A percentile compares a stretch with the other conserved stretches of the same genome.
These are phyloP conservation scores for Crax fasciolata DNA, from an alignment of 2,797 vertebrate species.

Conservation along the genomic window DNA sequence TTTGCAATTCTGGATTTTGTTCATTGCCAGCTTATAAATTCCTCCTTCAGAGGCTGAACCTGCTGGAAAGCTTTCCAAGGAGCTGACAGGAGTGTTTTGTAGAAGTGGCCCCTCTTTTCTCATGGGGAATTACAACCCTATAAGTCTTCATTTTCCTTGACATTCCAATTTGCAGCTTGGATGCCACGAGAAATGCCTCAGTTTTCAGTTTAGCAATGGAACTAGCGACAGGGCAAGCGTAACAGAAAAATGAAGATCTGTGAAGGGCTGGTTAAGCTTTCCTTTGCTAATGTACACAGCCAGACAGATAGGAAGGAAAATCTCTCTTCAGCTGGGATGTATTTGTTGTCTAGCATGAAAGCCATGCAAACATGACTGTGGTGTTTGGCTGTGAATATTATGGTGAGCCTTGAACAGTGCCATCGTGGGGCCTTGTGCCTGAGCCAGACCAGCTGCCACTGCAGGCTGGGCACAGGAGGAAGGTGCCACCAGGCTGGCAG, in stretches of 20 bases:
- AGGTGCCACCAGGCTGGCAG: rapidly evolving
- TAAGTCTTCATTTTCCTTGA: slow-evolving; percentile 74
- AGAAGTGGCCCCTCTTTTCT: slow-evolving; percentile 15
- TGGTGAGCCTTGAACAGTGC: rapidly evolving
- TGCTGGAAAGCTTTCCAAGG: slow-evolving; percentile 57
- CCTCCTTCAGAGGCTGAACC: slow-evolving; percentile 33
- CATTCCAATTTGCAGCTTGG: slow-evolving; percentile 76
- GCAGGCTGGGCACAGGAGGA: not conserved
- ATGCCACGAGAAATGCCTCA: slow-evolving; percentile 62
- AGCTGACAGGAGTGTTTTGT: slow-evolving; percentile 64
- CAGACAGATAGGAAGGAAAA: not conserved
- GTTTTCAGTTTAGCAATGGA: slow-evolving; percentile 60
- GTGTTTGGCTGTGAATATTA: not conserved
- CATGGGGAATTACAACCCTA: slow-evolving; percentile 54
- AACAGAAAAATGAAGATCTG: slow-evolving; percentile 62
- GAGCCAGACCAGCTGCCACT: not conserved
- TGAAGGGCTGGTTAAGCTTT: slow-evolving; percentile 30
- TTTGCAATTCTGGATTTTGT: slow-evolving; percentile 49
- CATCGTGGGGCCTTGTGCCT: not conserved
- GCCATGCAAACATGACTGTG: not conserved
- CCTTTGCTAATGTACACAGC: slow-evolving; percentile 2
- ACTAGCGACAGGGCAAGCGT: slow-evolving; percentile 55
- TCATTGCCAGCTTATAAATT: slow-evolving; percentile 31
- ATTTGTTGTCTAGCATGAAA: not conserved
- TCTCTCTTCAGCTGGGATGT: not conserved